phyloP scores from a whole-genome alignment of 2,797 vertebrate species.

The Epinephelus awoara region DNA sequence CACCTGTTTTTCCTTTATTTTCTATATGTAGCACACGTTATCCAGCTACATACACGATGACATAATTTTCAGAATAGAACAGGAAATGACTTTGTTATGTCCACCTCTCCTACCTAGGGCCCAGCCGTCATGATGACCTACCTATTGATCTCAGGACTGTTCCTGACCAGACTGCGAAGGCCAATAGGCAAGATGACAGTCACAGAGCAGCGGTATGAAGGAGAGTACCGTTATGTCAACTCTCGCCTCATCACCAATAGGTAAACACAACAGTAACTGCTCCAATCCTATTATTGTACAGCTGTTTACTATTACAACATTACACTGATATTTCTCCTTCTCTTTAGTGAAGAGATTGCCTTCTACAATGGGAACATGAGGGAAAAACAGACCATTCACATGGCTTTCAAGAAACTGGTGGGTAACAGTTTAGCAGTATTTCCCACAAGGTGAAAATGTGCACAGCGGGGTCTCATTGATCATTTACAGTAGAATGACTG shows the following conservation, averaged over 20 bases:
- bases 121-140: slow-evolving; percentile 96
- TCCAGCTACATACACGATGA: too few species aligned
- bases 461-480: neutral
- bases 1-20: too few species aligned
- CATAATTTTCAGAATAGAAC: neutral
- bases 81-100: neutral
- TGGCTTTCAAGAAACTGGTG: slow-evolving; percentile 95
- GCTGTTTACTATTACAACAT: neutral
- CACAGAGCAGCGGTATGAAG: slow-evolving; percentile 95
- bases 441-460: neutral
- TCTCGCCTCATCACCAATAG: slow-evolving; percentile 99
- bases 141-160: slow-evolving; percentile 94
- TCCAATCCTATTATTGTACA: neutral
- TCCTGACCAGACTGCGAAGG: slow-evolving; percentile 94
- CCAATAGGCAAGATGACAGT: slow-evolving; percentile 99
- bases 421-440: slow-evolving; percentile 47
- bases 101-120: slow-evolving; percentile 83
- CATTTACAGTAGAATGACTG: neutral
- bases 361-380: slow-evolving; percentile 97
- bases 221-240: slow-evolving; percentile 97
- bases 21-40: too few species aligned
- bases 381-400: slow-evolving; percentile 95
- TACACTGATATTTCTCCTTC: neutral
- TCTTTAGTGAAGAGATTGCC: slow-evolving; percentile 96
- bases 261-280: slow-evolving; percentile 68